phyloP scores from a whole-genome alignment of 2,113 vertebrate species.

The Protobothrops flavoviridis region DNA sequence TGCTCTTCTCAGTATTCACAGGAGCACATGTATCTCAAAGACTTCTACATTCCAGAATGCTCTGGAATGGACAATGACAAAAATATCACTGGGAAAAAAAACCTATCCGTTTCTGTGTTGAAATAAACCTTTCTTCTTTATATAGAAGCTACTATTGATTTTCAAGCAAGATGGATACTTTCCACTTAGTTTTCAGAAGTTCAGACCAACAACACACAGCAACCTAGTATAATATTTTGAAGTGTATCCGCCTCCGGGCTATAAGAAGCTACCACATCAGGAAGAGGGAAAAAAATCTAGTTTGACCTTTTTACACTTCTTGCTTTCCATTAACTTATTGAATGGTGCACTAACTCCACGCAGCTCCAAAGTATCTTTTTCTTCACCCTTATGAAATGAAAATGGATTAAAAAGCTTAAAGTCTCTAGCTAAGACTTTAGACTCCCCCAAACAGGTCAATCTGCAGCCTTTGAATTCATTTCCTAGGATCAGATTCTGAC shows the following conservation, averaged over 20 bases:
- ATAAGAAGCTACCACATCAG: not conserved
- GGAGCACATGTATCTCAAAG: not conserved
- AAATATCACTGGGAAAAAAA: not conserved
- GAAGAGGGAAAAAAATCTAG: not conserved
- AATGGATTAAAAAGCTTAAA: not conserved
- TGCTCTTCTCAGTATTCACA: not conserved
- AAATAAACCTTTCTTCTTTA: not conserved
- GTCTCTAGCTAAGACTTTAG: not conserved
- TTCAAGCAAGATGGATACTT: not conserved
- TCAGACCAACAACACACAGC: not conserved
- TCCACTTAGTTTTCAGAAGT: not conserved
- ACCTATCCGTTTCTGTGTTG: not conserved
- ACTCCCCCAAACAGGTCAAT: not conserved
- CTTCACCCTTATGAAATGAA: not conserved
- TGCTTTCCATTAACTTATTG: not conserved
- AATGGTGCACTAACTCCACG: not conserved
- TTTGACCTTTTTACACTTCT: not conserved
- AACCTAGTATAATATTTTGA: not conserved
- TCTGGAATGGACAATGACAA: too few species aligned
- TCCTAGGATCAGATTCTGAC: not conserved
- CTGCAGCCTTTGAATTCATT: too few species aligned
- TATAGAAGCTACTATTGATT: not conserved
- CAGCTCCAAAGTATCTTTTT: not conserved
- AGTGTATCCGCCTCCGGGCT: not conserved
- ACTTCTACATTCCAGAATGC: not conserved